Conservation (phyloP, 2,797 vertebrate species). For the Tokudaia tokunoshimensis region DNA sequence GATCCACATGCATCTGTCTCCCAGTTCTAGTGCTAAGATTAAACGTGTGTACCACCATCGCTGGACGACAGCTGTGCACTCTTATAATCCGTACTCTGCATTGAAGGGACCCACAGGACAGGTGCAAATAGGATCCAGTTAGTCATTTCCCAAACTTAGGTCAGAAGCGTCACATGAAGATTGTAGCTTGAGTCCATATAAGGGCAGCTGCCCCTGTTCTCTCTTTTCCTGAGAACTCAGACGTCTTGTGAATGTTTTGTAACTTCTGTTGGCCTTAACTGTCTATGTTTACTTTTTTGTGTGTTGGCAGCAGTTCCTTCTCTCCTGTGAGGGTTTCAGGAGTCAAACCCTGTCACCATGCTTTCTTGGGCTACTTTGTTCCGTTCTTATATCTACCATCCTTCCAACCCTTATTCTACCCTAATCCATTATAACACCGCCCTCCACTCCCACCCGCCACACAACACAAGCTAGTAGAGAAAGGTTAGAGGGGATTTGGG, state of each 20-base stretch:
- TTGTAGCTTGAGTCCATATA: neutral
- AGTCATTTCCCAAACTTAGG: neutral
- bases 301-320: neutral
- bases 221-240: conserved; percentile 13
- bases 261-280: conserved; percentile 21
- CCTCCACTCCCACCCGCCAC: too few relatives aligned
- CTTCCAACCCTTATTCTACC: too few relatives aligned
- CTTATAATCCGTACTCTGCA: neutral
- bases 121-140: neutral
- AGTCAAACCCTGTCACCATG: neutral
- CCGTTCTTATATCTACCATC: too few relatives aligned
- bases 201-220: neutral
- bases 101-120: neutral
- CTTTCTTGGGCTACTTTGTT: too few relatives aligned
- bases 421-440: neutral
- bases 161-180: neutral
- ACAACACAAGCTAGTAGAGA: neutral
- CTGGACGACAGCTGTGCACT: neutral
- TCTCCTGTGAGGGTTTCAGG: neutral
- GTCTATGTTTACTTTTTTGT: neutral
- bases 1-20: too few relatives aligned
- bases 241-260: neutral
- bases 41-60: too few relatives aligned
- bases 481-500: neutral
- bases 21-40: too few relatives aligned